Conservation (phyloP, 2,797 vertebrate genomes). For the Moxostoma hubbsi region DNA sequence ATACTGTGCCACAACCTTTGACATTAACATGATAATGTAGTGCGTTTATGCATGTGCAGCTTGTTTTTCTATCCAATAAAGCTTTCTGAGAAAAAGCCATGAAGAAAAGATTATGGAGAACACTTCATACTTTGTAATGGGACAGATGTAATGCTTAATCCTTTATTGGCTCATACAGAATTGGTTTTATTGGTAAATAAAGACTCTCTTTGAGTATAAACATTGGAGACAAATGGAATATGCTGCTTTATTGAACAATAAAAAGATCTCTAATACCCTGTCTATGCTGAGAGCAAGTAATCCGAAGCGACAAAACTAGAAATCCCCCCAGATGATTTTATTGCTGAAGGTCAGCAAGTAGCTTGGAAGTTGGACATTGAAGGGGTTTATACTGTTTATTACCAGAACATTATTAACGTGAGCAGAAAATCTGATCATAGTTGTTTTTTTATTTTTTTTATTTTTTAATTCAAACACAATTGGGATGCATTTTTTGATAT, state of each 20-base stretch:
- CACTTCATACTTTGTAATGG: slow-evolving; percentile 12
- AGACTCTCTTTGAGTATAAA: neutral
- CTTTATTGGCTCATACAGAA: neutral
- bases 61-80: neutral
- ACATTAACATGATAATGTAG: no score
- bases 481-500: no score
- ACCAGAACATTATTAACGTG: no score
- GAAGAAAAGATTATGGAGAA: neutral
- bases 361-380: neutral
- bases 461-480: no score
- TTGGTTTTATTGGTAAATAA: slow-evolving; percentile 29
- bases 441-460: no score
- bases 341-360: neutral
- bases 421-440: no score
- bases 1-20: no score
- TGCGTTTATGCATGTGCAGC: neutral
- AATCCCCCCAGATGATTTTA: neutral
- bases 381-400: no score
- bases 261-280: neutral
- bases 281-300: neutral
- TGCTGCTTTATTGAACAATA: neutral
- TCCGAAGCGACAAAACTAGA: neutral
- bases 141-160: slow-evolving; percentile 35
- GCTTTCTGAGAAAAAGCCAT: slow-evolving; percentile 7
- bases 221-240: slow-evolving; percentile 13